Evolutionary conservation across 2,797 vertebrate species (phyloP).

Genomic region (Falco columbarius): DNA sequence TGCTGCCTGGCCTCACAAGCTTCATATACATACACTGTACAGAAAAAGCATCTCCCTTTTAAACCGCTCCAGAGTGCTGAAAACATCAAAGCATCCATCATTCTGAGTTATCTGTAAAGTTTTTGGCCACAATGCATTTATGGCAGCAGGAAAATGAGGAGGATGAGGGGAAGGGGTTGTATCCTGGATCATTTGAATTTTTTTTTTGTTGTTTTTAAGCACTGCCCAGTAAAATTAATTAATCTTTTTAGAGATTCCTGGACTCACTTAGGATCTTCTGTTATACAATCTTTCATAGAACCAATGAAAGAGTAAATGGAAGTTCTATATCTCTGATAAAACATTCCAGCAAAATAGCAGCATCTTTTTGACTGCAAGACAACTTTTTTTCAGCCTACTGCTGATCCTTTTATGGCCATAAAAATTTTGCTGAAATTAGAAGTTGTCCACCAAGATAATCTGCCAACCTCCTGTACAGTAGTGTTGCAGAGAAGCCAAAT

Average conservation of each 20-base stretch:
- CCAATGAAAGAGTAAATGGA: background rate
- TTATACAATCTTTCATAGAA: background rate
- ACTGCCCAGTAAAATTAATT: background rate
- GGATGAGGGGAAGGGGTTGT: background rate
- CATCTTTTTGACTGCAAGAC: background rate
- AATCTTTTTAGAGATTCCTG: background rate
- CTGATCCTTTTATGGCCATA: background rate
- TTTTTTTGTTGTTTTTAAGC: background rate
- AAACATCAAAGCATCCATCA: background rate
- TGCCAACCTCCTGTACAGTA: background rate
- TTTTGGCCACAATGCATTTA: background rate
- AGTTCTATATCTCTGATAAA: background rate
- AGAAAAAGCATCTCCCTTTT: background rate
- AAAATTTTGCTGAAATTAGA: background rate
- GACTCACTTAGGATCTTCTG: background rate
- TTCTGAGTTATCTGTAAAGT: background rate
- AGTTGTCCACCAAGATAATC: background rate
- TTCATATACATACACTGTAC: background rate
- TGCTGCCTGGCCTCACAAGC: background rate
- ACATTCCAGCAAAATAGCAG: background rate
- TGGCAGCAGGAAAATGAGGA: background rate
- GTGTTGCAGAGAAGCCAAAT: background rate
- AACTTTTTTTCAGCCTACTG: background rate
- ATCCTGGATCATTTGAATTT: background rate
- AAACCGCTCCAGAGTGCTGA: background rate